phyloP scores from a whole-genome alignment of 2,113 vertebrate genomes.

The Sialia sialis region DNA sequence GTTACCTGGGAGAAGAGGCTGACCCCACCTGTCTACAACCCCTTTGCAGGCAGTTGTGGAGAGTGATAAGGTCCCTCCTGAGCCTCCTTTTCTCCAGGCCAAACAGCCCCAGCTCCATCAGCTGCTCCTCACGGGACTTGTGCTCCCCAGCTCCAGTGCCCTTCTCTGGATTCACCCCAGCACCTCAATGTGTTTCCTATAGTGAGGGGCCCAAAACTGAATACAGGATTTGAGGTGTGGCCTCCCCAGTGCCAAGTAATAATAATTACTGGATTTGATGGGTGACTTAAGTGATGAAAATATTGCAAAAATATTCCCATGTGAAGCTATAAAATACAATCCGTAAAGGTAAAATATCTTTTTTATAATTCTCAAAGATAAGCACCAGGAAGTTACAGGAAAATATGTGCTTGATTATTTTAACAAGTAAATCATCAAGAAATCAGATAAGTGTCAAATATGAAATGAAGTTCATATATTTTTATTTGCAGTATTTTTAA shows the following conservation, averaged over 20 bases:
- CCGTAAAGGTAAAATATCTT: background rate
- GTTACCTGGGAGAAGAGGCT: accelerated
- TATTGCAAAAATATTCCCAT: background rate
- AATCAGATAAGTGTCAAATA: background rate
- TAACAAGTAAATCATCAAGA: background rate
- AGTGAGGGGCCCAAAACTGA: background rate
- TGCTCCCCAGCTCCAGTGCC: accelerated
- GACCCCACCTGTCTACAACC: accelerated
- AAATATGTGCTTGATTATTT: background rate
- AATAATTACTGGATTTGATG: background rate
- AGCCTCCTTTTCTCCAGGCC: background rate
- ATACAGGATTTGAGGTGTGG: accelerated
- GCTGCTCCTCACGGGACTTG: background rate
- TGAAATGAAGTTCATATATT: background rate
- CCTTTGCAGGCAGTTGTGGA: background rate
- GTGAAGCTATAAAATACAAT: background rate
- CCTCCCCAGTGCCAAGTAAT: background rate
- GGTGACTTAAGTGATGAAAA: background rate
- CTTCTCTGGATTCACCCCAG: accelerated
- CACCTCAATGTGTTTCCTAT: background rate
- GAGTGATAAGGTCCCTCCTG: background rate
- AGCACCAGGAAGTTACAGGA: background rate
- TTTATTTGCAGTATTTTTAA: background rate
- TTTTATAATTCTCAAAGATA: background rate
- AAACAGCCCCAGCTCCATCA: background rate